These are phyloP conservation scores for Lordiphosa fenestrarum DNA, from an alignment of 2,888 invertebrate genomes.

Conservation along the genomic window DNA sequence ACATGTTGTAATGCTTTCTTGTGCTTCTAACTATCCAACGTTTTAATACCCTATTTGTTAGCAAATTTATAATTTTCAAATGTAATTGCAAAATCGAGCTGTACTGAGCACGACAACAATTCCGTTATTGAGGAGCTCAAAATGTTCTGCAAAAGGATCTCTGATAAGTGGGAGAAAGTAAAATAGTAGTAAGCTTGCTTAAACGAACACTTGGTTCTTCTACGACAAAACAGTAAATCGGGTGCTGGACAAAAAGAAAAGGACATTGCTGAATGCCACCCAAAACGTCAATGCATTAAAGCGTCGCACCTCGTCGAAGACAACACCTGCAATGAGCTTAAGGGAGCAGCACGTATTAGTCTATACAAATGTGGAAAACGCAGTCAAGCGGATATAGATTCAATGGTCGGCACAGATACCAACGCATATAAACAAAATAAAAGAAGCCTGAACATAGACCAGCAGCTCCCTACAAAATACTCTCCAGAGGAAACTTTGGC, in stretches of 20 bases:
- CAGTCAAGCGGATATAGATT: neutral
- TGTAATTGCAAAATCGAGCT: too few species aligned
- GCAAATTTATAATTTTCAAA: too few species aligned
- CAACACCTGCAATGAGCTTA: neutral
- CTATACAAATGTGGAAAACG: neutral
- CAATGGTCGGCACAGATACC: neutral
- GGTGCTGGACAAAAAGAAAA: constrained; percentile 1
- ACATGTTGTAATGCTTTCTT: too few species aligned
- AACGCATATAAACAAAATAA: neutral
- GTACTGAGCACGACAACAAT: neutral
- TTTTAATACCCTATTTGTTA: too few species aligned
- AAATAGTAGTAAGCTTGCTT: neutral
- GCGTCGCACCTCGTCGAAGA: neutral
- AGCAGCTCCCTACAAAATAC: neutral
- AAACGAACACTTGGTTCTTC: neutral
- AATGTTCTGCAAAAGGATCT: neutral
- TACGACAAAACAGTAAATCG: neutral
- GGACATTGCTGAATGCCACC: constrained; percentile 1
- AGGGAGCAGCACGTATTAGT: constrained; percentile 2
- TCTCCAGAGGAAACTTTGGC: too few species aligned
- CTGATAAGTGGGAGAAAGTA: neutral
- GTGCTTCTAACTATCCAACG: too few species aligned
- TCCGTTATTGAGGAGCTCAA: neutral
- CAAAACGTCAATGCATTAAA: neutral
- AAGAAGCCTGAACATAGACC: neutral